These are phyloP conservation scores for Syndactyla subalaris DNA, from an alignment of 2,797 vertebrate genomes.

Conservation along the genomic window DNA sequence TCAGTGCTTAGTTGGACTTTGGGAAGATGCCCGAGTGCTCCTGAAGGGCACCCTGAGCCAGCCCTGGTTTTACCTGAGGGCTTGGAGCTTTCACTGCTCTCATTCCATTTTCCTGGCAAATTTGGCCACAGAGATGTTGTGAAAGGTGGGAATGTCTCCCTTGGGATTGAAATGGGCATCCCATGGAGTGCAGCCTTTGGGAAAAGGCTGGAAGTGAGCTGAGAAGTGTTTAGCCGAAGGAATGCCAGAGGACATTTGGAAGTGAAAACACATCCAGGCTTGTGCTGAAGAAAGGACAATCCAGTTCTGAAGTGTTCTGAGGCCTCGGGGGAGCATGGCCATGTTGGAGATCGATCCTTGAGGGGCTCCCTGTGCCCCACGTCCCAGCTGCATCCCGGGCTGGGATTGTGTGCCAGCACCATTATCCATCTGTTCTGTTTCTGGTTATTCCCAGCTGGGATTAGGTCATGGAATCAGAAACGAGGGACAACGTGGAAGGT, in stretches of 20 bases:
- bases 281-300: background rate
- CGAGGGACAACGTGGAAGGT: background rate
- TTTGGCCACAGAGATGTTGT: accelerated
- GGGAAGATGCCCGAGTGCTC: background rate
- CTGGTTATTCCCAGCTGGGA: background rate
- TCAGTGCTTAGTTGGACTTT: background rate
- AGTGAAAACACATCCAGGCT: background rate
- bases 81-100: background rate
- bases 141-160: background rate
- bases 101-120: background rate
- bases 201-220: background rate
- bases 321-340: background rate
- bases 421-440: background rate
- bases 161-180: accelerated
- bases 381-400: background rate
- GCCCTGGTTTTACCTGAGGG: background rate
- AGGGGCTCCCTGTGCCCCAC: background rate
- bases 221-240: background rate
- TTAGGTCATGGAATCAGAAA: background rate
- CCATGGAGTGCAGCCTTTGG: background rate
- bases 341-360: background rate
- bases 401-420: background rate
- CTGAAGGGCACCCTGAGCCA: background rate
- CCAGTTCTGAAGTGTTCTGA: accelerated
- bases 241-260: background rate